Evolutionary conservation across 2,797 vertebrate genomes (phyloP), one percentile per base, ranked within the genome.

Genomic region (Acridotheres tristis): DNA sequence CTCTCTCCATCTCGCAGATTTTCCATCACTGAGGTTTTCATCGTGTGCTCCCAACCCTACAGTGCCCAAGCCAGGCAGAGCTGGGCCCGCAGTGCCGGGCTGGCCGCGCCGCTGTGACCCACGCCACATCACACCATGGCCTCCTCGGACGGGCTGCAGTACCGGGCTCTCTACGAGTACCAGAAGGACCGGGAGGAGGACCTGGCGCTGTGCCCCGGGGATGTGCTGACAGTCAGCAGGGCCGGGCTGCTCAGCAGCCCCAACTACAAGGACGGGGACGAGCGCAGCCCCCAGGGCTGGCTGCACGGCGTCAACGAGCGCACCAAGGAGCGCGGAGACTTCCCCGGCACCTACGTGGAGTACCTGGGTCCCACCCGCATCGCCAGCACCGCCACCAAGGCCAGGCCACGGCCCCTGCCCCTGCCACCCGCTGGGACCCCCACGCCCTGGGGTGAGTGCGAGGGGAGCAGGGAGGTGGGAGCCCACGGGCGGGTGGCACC

Each of bases 261-360:
- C 13, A 97, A 97, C 84, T 97, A 96, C 96, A 98, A 98, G 97
- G 98, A 98, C 10, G 98, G 98, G 15, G 98, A 97, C 3, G 98
- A 98, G 94, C 95, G 95, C 15, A 98, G 53, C 96, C 98, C 98
- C 75, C 97, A 97, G 45, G 98, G 98, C 20, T 98, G 98, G 98
- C 97, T 99, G 83, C 97, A 98, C 18, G 98, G 98, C 82, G 84
- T 97, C 97, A 98, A 98, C 29, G 98, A 99, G 82, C 96, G 97
- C 94, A 98, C 98, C 97, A 98, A 98, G 93, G 98, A 99, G 90
- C 97, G 96, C 20, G 98, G 98, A 3, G 94, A 98, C 97, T 98
- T 98, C 76, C 98, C 98, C 1, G 98, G 98, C 89, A 98, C 98
- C 30, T 98, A 98, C 91, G 98, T 98, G 97, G 98, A 99, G 95